Percentiles rank a stretch among this genome's conserved stretches.
Evolutionary conservation across 2,797 vertebrate species (phyloP).

Genomic region (Sebastes flavidus): DNA sequence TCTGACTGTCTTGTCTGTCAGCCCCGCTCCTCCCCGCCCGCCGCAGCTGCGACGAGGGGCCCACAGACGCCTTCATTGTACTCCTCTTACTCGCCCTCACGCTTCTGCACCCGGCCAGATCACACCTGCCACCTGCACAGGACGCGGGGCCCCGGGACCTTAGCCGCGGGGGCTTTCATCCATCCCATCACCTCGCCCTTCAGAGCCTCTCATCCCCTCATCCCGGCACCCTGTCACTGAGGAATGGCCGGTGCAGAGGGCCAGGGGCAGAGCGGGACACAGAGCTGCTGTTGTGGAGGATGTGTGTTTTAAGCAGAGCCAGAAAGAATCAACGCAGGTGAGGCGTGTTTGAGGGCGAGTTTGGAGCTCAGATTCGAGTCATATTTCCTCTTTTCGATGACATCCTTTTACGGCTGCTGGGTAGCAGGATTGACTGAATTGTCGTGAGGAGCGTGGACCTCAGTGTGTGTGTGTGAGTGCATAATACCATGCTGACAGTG

Average conservation of each 20-base stretch:
- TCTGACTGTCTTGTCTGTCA: constrained; percentile 80
- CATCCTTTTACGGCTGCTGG: constrained; percentile 24
- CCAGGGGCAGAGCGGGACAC: constrained; percentile 40
- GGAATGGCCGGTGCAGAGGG: constrained; percentile 72
- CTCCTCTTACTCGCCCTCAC: constrained; percentile 68
- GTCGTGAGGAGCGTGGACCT: constrained; percentile 37
- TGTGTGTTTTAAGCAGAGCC: constrained; percentile 66
- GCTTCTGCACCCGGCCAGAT: constrained; percentile 75
- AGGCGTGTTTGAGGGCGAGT: constrained; percentile 34
- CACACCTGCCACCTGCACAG: constrained; percentile 84
- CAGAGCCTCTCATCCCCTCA: constrained; percentile 60
- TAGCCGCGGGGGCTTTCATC: constrained; percentile 66
- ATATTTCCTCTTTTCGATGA: constrained; percentile 61
- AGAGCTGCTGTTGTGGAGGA: constrained; percentile 64
- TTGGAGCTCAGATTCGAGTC: constrained; percentile 47
- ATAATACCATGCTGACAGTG: constrained; percentile 80
- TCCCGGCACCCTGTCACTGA: constrained; percentile 78
- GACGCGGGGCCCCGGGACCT: constrained; percentile 56
- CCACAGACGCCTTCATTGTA: constrained; percentile 82
- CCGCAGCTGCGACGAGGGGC: constrained; percentile 77
- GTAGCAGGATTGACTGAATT: constrained; percentile 44
- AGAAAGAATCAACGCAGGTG: constrained; percentile 59
- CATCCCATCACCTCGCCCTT: constrained; percentile 49
- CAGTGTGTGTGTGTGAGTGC: constrained; percentile 17
- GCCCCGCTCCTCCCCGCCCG: constrained; percentile 66